Evolutionary conservation across 1,140 invertebrate genomes (phyloP).

Genomic region (Colletes latitarsis): DNA sequence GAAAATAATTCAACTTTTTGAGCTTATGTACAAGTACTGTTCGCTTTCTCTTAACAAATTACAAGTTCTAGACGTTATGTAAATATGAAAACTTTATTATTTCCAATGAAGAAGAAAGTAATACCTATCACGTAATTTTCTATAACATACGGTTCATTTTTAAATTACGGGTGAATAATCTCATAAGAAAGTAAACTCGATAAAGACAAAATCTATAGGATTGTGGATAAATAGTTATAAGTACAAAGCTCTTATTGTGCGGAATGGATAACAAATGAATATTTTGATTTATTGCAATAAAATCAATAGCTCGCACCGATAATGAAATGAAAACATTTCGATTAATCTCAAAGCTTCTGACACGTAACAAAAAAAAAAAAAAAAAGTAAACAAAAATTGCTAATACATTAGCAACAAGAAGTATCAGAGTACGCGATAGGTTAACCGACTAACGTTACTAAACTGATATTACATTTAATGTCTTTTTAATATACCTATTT

Average conservation of each 20-base stretch:
- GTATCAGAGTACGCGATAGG: background rate
- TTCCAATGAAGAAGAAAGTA: background rate
- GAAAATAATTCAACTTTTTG: constrained; percentile 2
- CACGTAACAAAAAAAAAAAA: constrained; percentile 4
- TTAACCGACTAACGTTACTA: background rate
- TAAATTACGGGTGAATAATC: background rate
- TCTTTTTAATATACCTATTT: background rate
- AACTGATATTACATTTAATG: background rate
- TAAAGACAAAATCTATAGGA: too few relatives aligned
- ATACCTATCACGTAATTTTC: background rate
- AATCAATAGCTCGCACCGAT: background rate
- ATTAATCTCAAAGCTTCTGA: constrained; percentile 11
- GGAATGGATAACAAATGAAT: constrained; percentile 8
- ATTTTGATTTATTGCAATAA: constrained; percentile 17
- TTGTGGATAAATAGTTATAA: background rate
- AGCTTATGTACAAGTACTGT: constrained; percentile 13
- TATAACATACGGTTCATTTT: background rate
- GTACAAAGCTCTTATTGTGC: background rate
- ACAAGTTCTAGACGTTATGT: background rate
- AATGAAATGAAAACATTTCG: background rate
- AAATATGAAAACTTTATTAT: background rate
- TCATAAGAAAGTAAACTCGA: background rate
- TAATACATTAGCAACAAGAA: constrained; percentile 23
- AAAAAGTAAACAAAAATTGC: background rate
- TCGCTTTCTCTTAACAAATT: background rate